These are phyloP conservation scores for Lophochroa leadbeateri DNA, from an alignment of 2,113 vertebrate species.

Conservation along the genomic window DNA sequence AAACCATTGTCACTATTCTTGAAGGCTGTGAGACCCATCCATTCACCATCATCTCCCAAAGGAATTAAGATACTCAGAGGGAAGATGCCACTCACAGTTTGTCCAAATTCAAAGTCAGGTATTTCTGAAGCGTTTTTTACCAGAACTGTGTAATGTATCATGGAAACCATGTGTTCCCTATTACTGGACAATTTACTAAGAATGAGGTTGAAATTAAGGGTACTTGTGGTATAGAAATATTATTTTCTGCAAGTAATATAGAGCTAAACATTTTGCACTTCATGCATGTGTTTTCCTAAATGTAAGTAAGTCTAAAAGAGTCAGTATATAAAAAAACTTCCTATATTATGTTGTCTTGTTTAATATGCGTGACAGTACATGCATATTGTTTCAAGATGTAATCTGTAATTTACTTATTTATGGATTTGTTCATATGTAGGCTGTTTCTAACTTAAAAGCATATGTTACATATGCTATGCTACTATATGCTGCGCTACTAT, in stretches of 20 bases:
- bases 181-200: neutral
- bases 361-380: neutral
- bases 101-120: neutral
- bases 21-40: neutral
- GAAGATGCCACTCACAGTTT: neutral
- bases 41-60: neutral
- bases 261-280: neutral
- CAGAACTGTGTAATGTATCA: neutral
- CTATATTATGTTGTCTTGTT: accelerated
- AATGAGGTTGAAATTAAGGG: neutral
- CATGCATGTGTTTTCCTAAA: neutral
- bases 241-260: neutral
- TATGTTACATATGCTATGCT: neutral
- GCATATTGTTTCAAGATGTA: neutral
- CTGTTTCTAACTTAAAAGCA: neutral
- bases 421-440: neutral
- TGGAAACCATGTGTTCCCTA: neutral
- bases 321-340: neutral
- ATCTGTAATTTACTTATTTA: neutral
- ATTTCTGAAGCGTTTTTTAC: neutral
- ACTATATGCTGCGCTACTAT: neutral
- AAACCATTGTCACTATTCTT: neutral
- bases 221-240: neutral
- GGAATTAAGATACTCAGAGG: neutral
- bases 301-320: neutral